Conservation (phyloP, 2,113 vertebrate genomes). For the Varanus salvator region DNA sequence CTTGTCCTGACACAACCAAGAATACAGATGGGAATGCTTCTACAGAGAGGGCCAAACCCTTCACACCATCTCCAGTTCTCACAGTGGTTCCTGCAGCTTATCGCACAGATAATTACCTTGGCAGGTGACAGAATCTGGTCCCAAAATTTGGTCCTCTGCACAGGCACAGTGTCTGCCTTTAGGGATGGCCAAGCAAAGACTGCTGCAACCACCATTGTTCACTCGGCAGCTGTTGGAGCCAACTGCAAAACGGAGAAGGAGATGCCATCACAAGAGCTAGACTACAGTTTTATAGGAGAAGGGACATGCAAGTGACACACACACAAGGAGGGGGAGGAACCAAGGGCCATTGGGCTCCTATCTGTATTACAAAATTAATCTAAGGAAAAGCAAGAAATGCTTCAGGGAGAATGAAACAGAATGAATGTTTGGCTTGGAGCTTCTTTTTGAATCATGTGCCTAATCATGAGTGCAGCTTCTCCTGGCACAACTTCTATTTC, state of each 20-base stretch:
- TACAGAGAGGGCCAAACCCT: neutral
- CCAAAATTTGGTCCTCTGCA: slow-evolving; percentile 92
- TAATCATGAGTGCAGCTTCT: neutral
- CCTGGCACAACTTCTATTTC: neutral
- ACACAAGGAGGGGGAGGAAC: neutral
- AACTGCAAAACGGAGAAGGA: slow-evolving; percentile 56
- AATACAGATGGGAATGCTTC: neutral
- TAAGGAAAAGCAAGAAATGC: neutral
- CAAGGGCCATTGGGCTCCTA: neutral
- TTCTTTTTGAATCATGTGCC: neutral
- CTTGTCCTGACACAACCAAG: neutral
- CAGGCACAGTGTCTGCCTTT: slow-evolving; percentile 89
- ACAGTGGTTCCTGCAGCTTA: neutral
- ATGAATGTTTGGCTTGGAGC: neutral
- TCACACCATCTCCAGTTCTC: neutral
- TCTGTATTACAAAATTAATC: neutral
- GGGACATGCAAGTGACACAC: neutral
- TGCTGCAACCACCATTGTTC: slow-evolving; percentile 95
- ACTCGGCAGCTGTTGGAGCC: slow-evolving; percentile 91
- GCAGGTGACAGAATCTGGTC: slow-evolving; percentile 86
- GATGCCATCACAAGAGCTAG: neutral
- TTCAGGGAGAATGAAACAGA: neutral
- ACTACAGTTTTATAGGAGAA: rapidly evolving
- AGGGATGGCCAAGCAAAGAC: slow-evolving; percentile 91
- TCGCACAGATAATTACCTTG: slow-evolving; percentile 78